Base-by-base conservation (phyloP, 2,888 invertebrate genomes). In the Podabrus alpinus region DNA sequence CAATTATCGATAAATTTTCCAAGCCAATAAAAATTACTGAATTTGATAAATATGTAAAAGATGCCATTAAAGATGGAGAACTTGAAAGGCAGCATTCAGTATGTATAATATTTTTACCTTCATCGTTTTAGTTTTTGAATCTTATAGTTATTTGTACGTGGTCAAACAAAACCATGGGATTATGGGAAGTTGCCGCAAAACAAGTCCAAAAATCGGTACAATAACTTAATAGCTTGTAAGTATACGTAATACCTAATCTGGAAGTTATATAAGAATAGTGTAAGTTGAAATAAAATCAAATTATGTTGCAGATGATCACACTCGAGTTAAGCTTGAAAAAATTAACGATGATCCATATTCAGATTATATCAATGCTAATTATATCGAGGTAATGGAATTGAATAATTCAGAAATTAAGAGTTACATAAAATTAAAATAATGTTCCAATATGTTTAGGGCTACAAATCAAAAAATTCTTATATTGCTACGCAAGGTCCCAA, bases 301-400 rank as follows among this genome's bases (percentile, higher is more conserved):
- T 13, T 62, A 19, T 15, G 66, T 83, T 84, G 29, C 77, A 89
- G 89, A 89, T 83, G 89, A 90, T 77, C 88, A 89, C 72, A 87
- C 88, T 3, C 84, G 90, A 78, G 90, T 90, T 4, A 82, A 84
- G 77, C 79, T 88, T 76, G 82, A 84, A 73, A 87, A 85, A 82
- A 81, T 86, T 70, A 80, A 83, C 69, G 86, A 83, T 68, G 88
- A 85, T 81, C 85, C 83, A 16, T 83, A 83, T 77, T 88, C 88
- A 0, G 89, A 89, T 81, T 89, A 89, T 78, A 90, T 90, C 13
- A 90, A 90, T 82, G 90, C 90, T 0, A 89, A 87, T 83, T 89
- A 87, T 77, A 87, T 89, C 67, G 86, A 87, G 74, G 89, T 89
- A 85, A 84, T 17, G 17, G 2, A 64, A 19, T 59, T 15, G 1